A percentile compares a stretch with the other conserved stretches of the same genome.
These are phyloP conservation scores for Sylvilagus bachmani DNA, from an alignment of 2,113 vertebrate species.

Conservation along the genomic window DNA sequence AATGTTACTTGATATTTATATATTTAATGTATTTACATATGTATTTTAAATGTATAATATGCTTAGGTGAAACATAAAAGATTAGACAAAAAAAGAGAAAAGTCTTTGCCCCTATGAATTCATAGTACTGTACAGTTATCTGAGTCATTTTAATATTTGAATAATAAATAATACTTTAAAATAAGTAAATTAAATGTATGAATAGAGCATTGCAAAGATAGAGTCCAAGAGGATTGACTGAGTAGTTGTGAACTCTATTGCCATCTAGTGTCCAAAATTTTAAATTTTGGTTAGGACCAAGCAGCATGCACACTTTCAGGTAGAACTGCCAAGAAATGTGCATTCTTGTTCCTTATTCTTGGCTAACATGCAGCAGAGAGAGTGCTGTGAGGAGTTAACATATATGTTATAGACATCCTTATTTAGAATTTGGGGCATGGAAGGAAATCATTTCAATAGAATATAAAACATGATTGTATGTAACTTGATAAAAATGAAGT, in stretches of 20 bases:
- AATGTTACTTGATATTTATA: neutral
- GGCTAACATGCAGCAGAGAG: neutral
- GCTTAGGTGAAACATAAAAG: neutral
- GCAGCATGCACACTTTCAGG: neutral
- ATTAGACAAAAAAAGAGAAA: constrained; percentile 25
- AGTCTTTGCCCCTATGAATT: neutral
- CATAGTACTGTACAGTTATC: neutral
- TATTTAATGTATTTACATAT: neutral
- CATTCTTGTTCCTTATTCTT: neutral
- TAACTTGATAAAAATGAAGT: neutral
- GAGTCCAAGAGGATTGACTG: neutral
- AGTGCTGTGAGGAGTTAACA: neutral
- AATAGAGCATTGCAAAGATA: neutral
- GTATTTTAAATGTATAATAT: neutral
- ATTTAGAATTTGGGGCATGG: neutral
- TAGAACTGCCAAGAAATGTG: neutral
- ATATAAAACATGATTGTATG: neutral
- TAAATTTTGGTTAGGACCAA: neutral
- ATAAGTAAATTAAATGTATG: neutral
- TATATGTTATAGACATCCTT: neutral
- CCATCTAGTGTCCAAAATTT: constrained; percentile 72
- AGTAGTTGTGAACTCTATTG: constrained; percentile 10
- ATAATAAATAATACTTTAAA: constrained; percentile 42
- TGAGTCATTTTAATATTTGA: neutral
- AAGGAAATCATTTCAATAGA: neutral